Conservation (phyloP, 2,113 vertebrate genomes). For the Aldabrachelys gigantea region DNA sequence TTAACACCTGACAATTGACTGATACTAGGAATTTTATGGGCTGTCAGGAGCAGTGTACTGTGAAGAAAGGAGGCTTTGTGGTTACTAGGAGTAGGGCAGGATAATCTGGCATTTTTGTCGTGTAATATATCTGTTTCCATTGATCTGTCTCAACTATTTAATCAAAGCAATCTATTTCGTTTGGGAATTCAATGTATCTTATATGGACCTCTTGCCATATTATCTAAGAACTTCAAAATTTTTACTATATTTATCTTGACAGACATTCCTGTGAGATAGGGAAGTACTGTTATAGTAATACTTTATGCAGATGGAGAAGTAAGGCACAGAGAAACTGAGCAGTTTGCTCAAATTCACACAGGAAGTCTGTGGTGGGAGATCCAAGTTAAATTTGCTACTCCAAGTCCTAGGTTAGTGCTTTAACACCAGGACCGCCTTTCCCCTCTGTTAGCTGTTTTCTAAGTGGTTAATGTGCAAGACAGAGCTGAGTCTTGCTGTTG, state of each 20-base stretch:
- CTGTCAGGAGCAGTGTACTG: not conserved
- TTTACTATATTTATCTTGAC: not conserved
- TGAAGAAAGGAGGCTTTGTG: not conserved
- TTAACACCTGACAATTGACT: not conserved
- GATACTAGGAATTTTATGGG: slow-evolving; percentile 4
- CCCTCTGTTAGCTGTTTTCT: not conserved
- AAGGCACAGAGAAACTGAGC: not conserved
- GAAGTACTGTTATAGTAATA: not conserved
- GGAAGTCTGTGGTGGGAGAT: not conserved
- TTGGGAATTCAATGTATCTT: not conserved
- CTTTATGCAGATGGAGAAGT: not conserved
- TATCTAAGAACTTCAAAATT: not conserved
- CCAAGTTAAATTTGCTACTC: too few species aligned
- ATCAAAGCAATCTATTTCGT: not conserved
- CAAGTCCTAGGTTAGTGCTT: not conserved
- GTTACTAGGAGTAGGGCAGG: not conserved
- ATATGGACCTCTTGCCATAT: not conserved
- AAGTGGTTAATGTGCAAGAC: not conserved
- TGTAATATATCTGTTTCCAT: not conserved
- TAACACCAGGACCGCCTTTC: not conserved
- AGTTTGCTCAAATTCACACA: not conserved
- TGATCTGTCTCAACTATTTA: not conserved
- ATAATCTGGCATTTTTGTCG: not conserved
- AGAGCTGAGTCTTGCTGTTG: not conserved
- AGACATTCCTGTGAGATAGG: not conserved